A percentile compares a stretch with the other conserved stretches of the same genome.
Conservation (phyloP, 1,140 invertebrate genomes). For the Apolygus lucorum region DNA sequence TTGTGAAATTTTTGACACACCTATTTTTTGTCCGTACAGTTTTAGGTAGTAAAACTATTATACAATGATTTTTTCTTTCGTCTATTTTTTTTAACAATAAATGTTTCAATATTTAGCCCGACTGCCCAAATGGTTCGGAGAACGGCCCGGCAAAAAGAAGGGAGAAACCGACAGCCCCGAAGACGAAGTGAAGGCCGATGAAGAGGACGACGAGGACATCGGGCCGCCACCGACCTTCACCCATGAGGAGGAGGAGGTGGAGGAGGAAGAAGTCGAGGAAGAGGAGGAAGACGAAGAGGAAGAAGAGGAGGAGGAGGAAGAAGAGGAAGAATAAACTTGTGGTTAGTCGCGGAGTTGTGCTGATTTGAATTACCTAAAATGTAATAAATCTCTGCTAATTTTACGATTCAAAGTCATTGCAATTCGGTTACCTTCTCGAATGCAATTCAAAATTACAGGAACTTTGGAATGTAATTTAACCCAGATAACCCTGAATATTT, state of each 20-base stretch:
- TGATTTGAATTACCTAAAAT: not conserved
- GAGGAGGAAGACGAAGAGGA: constrained; percentile 19
- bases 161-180: constrained; percentile 53
- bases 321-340: constrained; percentile 13
- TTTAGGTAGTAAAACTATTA: no score
- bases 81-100: no score
- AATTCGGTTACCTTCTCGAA: no score
- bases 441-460: no score
- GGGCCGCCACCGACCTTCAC: not conserved
- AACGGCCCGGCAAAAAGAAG: constrained; percentile 82
- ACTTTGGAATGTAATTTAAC: no score
- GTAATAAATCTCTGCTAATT: not conserved
- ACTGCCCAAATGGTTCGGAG: constrained; percentile 89
- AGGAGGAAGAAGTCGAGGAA: constrained; percentile 8
- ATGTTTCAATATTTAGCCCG: no score
- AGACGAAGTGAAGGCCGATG: constrained; percentile 19
- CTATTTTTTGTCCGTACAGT: no score
- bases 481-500: no score
- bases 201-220: constrained; percentile 4
- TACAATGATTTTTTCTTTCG: no score
- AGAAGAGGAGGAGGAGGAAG: constrained; percentile 21
- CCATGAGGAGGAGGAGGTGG: constrained; percentile 13
- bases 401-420: not conserved
- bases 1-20: no score
- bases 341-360: not conserved